Percentiles rank a stretch among this genome's conserved stretches.
Evolutionary conservation across 92 coral and sea anemone species (phyloP).

Genomic region (Galaxea fascicularis): DNA sequence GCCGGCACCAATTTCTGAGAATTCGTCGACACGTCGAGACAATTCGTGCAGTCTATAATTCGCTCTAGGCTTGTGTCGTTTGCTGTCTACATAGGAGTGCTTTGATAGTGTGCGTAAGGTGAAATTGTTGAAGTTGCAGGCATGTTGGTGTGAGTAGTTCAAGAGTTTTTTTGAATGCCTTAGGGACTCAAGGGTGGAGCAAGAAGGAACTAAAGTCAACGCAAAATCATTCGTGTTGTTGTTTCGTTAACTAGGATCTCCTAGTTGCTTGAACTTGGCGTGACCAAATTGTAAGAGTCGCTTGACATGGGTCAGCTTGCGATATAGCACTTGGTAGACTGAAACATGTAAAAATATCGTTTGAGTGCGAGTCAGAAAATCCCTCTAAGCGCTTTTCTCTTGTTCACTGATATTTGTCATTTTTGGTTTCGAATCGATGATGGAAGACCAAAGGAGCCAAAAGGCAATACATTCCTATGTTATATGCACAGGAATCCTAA

Average conservation of each 20-base stretch:
- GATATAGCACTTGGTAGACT: background rate
- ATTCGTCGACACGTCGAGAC: background rate
- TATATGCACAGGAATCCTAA: too few species aligned
- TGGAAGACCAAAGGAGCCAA: background rate
- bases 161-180: constrained; percentile 1
- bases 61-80: background rate
- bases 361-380: background rate
- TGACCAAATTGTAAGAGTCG: background rate
- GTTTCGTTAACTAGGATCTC: background rate
- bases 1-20: background rate
- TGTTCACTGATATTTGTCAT: background rate
- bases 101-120: background rate
- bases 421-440: background rate
- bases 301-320: background rate
- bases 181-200: background rate
- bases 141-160: background rate
- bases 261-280: background rate
- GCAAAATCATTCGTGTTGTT: background rate
- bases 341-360: background rate
- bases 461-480: too few species aligned
- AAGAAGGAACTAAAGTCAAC: background rate
- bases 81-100: background rate
- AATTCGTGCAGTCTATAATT: background rate
- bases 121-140: background rate
- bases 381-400: background rate